Evolutionary conservation across 1,140 invertebrate species (phyloP).

Genomic region (Belonocnema kinseyi): DNA sequence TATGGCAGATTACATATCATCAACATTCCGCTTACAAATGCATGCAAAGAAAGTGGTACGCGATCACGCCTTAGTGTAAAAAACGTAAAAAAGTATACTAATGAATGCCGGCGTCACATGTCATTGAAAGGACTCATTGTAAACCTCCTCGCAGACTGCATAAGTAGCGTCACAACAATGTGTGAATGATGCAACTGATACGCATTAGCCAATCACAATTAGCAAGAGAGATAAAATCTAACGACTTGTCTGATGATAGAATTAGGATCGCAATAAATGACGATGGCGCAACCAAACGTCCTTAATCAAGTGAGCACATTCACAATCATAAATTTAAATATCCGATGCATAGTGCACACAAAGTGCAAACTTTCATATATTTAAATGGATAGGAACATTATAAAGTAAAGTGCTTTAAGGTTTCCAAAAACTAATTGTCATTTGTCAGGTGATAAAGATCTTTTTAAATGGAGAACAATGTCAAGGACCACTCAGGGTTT

Average conservation of each 20-base stretch:
- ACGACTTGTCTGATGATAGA: constrained; percentile 13
- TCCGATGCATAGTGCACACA: background rate
- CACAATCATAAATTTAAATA: constrained; percentile 16
- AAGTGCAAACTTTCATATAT: background rate
- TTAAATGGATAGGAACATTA: too few species aligned
- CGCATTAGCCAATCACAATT: constrained; percentile 22
- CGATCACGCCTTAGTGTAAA: constrained; percentile 2
- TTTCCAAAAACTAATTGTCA: background rate
- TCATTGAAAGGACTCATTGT: constrained; percentile 15
- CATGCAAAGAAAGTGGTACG: constrained; percentile 12
- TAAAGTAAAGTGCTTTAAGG: too few species aligned
- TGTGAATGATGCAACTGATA: constrained; percentile 29
- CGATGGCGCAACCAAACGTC: constrained; percentile 11
- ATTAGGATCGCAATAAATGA: constrained; percentile 26
- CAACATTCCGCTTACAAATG: background rate
- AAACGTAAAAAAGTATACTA: constrained; percentile 13
- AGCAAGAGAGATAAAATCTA: constrained; percentile 9
- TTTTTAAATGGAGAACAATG: constrained; percentile 11
- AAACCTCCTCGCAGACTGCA: constrained; percentile 19
- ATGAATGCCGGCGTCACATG: constrained; percentile 12
- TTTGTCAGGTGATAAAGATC: background rate
- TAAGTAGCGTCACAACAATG: constrained; percentile 25
- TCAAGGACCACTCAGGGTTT: constrained; percentile 23
- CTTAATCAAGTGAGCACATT: constrained; percentile 12
- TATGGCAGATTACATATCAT: too few species aligned